A percentile compares a stretch with the other conserved stretches of the same genome.
phyloP scores from a whole-genome alignment of 2,113 vertebrate genomes.

The Pluvianellus socialis region DNA sequence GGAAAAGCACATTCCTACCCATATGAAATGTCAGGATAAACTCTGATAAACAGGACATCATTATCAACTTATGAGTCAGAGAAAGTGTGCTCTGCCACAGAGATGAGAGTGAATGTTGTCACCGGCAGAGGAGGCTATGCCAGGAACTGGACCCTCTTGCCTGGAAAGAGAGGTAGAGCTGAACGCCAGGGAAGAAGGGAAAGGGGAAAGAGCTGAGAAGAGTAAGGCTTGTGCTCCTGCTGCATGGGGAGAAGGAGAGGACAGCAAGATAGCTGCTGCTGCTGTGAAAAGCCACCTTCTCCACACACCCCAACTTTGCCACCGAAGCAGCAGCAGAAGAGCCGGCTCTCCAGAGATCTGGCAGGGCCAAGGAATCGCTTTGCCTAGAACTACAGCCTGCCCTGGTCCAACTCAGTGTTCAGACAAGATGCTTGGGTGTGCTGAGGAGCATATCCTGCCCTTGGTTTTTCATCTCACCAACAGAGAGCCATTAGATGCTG shows the following conservation, averaged over 20 bases:
- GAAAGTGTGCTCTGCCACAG: not conserved
- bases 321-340: not conserved
- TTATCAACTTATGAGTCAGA: conserved; percentile 15
- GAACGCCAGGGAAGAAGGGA: not conserved
- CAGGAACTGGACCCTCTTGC: not conserved
- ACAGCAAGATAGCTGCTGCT: not conserved
- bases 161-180: not conserved
- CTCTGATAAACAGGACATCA: not conserved
- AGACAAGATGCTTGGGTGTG: not conserved
- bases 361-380: not conserved
- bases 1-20: conserved; percentile 23
- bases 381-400: not conserved
- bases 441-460: not conserved
- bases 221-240: not conserved
- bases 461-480: not conserved
- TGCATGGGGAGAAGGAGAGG: not conserved
- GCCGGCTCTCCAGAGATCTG: not conserved
- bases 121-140: not conserved
- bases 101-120: not conserved
- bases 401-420: not conserved
- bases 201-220: not conserved
- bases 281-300: not conserved
- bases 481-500: not conserved
- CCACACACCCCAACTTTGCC: not conserved
- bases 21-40: not conserved